Base-by-base conservation (phyloP, 2,113 vertebrate genomes). In the Dasyprocta punctata region DNA sequence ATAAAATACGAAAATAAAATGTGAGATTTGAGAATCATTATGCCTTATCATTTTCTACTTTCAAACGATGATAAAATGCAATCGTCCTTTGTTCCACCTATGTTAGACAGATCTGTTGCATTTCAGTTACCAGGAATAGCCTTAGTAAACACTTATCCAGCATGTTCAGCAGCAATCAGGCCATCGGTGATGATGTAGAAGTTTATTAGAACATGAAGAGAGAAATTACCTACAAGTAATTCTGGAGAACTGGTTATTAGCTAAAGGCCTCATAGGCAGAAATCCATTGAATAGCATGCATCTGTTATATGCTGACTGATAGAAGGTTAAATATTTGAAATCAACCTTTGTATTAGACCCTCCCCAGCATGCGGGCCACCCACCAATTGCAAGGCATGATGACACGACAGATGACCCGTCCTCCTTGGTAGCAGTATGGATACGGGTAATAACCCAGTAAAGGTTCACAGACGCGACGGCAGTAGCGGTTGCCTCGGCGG, bases 381-480 rank as follows among this genome's bases (percentile, higher is more conserved):
- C 99, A 99, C 99, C 99, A 99, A 98, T 99, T 99, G 98, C 99
- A 99, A 52, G 99, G 99, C 99, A 99, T 99, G 97, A 99, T 99
- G 92, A 99, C 97, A 41, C 99, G 99, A 98, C 99, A 99, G 98
- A 99, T 99, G 97, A 99, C 99, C 38, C 99, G 98, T 22, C 99
- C 99, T 41, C 99, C 99, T 98, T 99, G 99, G 98, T 99, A 99
- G 98, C 99, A 99, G 98, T 99, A 99, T 0, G 99, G 99, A 98
- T 99, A 99, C 0, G 99, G 99, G 98, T 99, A 98, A 98, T 99
- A 99, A 92, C 99, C 99, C 54, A 99, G 98, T 89, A 99, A 99
- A 38, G 99, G 99, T 98, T 99, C 99, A 69, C 99, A 98, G 98
- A 99, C 99, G 16, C 99, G 98, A 73, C 98, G 99, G 98, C 99